phyloP scores from a whole-genome alignment of 2,113 vertebrate genomes.

The Dicrurus megarhynchus region DNA sequence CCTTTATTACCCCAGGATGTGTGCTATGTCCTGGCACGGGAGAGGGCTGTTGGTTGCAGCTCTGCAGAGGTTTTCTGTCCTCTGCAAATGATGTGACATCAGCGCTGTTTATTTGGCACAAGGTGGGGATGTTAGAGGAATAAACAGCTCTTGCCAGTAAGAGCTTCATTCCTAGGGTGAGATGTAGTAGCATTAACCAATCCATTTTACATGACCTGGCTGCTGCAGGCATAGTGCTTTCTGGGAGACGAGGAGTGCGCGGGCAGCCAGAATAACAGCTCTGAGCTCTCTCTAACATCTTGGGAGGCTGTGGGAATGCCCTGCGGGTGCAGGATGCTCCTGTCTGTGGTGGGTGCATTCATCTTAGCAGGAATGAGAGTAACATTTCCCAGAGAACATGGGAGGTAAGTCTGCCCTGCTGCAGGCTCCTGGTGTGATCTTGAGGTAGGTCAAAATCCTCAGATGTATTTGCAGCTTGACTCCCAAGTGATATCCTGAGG shows the following conservation, averaged over 20 bases:
- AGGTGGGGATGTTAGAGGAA: neutral
- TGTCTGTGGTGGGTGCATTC: neutral
- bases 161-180: neutral
- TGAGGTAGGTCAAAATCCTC: neutral
- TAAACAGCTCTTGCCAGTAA: neutral
- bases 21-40: neutral
- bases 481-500: neutral
- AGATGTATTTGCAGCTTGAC: neutral
- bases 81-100: neutral
- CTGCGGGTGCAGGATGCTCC: neutral
- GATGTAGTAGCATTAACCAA: neutral
- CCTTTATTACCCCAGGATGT: neutral
- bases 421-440: neutral
- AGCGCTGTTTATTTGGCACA: neutral
- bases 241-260: neutral
- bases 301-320: too few relatives aligned
- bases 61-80: conserved; percentile 1
- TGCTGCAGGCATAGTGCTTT: neutral
- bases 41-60: neutral
- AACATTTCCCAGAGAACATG: neutral
- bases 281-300: neutral
- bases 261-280: neutral
- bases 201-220: neutral
- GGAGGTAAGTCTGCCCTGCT: neutral
- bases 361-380: neutral